These are phyloP conservation scores for Hydrochoerus hydrochaeris DNA, from an alignment of 2,113 vertebrate genomes.

Conservation along the genomic window DNA sequence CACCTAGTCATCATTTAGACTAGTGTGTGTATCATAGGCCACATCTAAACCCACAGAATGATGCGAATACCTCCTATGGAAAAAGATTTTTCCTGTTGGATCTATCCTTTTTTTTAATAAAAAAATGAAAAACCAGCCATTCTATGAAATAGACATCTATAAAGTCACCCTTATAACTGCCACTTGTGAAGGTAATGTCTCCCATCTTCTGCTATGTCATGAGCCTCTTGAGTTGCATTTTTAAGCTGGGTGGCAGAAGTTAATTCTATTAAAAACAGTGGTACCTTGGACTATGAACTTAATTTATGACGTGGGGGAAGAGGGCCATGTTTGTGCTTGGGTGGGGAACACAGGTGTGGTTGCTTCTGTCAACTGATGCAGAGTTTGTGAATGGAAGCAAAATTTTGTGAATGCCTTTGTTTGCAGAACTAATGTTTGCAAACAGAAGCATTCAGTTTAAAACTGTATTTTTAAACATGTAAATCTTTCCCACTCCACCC, in stretches of 20 bases:
- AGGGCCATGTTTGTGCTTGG: not conserved
- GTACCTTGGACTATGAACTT: not conserved
- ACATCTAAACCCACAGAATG: not conserved
- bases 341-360: not conserved
- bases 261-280: not conserved
- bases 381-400: not conserved
- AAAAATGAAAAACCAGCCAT: not conserved
- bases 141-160: not conserved
- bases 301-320: not conserved
- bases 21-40: not conserved
- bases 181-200: not conserved
- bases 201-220: not conserved
- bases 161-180: not conserved
- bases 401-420: not conserved
- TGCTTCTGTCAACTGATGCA: not conserved
- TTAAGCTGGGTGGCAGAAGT: not conserved
- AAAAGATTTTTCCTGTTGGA: not conserved
- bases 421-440: not conserved
- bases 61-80: not conserved
- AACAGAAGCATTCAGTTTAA: not conserved
- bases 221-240: not conserved
- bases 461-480: conserved; percentile 16
- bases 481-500: not conserved
- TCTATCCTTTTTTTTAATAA: not conserved
- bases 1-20: not conserved